phyloP scores from a whole-genome alignment of 2,888 invertebrate species.

The Chalcosyrphus nemorum region DNA sequence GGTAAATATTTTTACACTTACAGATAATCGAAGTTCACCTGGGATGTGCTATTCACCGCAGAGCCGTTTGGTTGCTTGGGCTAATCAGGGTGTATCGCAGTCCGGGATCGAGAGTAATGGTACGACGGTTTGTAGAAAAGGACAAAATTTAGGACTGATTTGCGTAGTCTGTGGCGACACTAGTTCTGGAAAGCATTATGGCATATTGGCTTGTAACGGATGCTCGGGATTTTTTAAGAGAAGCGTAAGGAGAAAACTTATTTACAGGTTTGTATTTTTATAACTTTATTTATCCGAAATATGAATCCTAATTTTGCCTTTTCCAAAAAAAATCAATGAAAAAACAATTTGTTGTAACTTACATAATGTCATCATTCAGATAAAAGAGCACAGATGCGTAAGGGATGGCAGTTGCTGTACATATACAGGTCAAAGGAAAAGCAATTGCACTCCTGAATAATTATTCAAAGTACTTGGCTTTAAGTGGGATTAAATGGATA shows the following conservation, averaged over 20 bases:
- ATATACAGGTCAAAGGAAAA: slow-evolving; percentile 21
- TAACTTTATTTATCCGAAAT: neutral
- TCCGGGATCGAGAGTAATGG: slow-evolving; percentile 74
- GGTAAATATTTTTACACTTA: slow-evolving; percentile 49
- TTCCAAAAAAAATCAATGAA: too few relatives aligned
- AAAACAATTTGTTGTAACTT: too few relatives aligned
- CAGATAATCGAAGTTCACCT: slow-evolving; percentile 79
- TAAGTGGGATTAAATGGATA: slow-evolving; percentile 58
- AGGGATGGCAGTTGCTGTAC: slow-evolving; percentile 45
- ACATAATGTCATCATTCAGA: too few relatives aligned
- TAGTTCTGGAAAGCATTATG: slow-evolving; percentile 98
- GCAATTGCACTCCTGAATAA: slow-evolving; percentile 53
- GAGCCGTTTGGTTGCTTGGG: slow-evolving; percentile 80
- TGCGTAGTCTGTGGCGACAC: slow-evolving; percentile 99
- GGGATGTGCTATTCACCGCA: slow-evolving; percentile 80
- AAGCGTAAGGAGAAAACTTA: slow-evolving; percentile 96
- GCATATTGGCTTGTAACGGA: slow-evolving; percentile 99
- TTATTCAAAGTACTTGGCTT: slow-evolving; percentile 62
- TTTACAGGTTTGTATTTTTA: slow-evolving; percentile 91
- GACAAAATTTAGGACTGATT: slow-evolving; percentile 89
- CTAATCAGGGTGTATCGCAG: slow-evolving; percentile 78
- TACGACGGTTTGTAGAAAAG: slow-evolving; percentile 80
- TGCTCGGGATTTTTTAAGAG: slow-evolving; percentile 99
- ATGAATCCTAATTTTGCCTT: too few relatives aligned
- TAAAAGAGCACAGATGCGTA: slow-evolving; percentile 28